phyloP scores from a whole-genome alignment of 2,888 invertebrate species.

The Drosophila paracracens region DNA sequence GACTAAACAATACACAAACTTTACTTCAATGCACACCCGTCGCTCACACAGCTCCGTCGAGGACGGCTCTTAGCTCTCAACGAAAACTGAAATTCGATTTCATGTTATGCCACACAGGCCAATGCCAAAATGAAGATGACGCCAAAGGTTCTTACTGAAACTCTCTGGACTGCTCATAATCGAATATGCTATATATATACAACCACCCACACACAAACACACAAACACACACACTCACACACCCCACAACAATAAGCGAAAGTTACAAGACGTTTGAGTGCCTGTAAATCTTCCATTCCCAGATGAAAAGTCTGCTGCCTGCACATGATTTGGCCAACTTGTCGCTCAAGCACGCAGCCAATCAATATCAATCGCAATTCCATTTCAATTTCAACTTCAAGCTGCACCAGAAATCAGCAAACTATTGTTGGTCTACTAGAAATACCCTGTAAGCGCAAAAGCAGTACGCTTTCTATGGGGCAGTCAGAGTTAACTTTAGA shows the following conservation, averaged over 20 bases:
- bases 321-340: constrained; percentile 77
- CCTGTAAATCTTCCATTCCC: constrained; percentile 49
- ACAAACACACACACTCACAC: constrained; percentile 8
- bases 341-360: constrained; percentile 81
- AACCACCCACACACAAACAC: constrained; percentile 1
- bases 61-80: constrained; percentile 30
- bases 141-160: constrained; percentile 44
- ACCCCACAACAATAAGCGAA: constrained; percentile 69
- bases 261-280: constrained; percentile 62
- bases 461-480: neutral
- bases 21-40: constrained; percentile 43
- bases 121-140: constrained; percentile 39
- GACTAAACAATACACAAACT: constrained; percentile 78
- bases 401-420: constrained; percentile 69
- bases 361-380: constrained; percentile 84
- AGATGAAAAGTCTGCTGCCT: constrained; percentile 42
- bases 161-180: constrained; percentile 53
- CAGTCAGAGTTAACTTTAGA: neutral
- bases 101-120: constrained; percentile 57
- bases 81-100: constrained; percentile 72
- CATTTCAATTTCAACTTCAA: constrained; percentile 79
- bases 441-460: constrained; percentile 35
- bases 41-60: constrained; percentile 6
- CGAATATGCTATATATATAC: constrained; percentile 22
- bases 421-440: constrained; percentile 28